Evolutionary conservation across 92 coral and sea anemone genomes (phyloP).

Genomic region (Metridium senile): DNA sequence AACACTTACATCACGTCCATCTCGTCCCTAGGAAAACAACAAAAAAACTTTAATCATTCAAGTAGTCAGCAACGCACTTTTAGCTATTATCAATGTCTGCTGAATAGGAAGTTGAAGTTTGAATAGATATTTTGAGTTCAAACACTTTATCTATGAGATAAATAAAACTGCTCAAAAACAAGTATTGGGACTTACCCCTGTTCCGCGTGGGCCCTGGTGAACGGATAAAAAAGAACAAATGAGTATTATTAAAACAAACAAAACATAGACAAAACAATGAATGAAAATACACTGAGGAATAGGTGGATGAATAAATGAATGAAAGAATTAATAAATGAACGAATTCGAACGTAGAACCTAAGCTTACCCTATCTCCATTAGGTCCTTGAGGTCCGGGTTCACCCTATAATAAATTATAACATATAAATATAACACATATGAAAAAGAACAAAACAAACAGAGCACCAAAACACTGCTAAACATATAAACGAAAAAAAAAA

Average conservation of each 20-base stretch:
- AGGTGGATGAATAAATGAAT: neutral
- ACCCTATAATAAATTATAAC: constrained; percentile 39
- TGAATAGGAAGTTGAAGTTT: no score
- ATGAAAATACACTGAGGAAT: neutral
- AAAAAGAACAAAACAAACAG: neutral
- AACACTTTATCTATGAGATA: no score
- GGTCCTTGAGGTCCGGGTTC: constrained; percentile 49
- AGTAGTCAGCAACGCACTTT: no score
- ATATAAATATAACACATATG: neutral
- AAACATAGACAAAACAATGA: neutral
- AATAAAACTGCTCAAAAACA: no score
- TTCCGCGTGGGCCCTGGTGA: constrained; percentile 16
- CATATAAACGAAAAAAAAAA: neutral
- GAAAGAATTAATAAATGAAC: neutral
- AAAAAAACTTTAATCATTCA: neutral
- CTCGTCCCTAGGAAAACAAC: constrained; percentile 40
- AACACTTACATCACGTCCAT: constrained; percentile 55
- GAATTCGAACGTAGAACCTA: neutral
- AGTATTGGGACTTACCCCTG: neutral
- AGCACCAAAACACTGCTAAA: no score
- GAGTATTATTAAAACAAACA: neutral
- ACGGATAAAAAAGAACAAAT: neutral
- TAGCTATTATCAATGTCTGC: no score
- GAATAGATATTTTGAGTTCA: no score
- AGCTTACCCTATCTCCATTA: constrained; percentile 44